Percentiles rank a stretch among this genome's conserved stretches.
Evolutionary conservation across 2,888 invertebrate species (phyloP).

Genomic region (Idaea dimidiata): DNA sequence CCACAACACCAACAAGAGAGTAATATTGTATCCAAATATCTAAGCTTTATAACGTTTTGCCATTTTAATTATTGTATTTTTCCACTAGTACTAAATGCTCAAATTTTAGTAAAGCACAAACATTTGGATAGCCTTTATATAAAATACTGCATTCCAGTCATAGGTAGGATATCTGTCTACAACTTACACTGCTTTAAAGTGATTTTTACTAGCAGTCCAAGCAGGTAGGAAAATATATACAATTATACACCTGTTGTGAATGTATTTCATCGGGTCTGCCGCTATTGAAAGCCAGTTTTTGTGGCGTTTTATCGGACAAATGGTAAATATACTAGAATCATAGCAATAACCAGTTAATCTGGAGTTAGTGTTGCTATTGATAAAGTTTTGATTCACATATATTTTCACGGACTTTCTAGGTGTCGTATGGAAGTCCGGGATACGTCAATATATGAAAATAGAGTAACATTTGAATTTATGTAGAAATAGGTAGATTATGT

Average conservation of each 20-base stretch:
- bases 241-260: slow-evolving; percentile 34
- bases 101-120: not conserved
- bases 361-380: slow-evolving; percentile 79
- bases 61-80: not conserved
- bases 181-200: slow-evolving; percentile 35
- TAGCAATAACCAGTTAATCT: slow-evolving; percentile 79
- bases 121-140: not conserved
- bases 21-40: not conserved
- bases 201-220: slow-evolving; percentile 15
- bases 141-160: not conserved
- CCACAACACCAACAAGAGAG: not conserved
- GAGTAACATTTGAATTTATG: slow-evolving; percentile 39
- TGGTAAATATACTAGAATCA: slow-evolving; percentile 61
- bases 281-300: slow-evolving; percentile 67
- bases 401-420: slow-evolving; percentile 61
- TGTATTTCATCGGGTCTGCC: slow-evolving; percentile 68
- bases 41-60: not conserved
- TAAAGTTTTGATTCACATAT: slow-evolving; percentile 52
- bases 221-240: slow-evolving; percentile 29
- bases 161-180: slow-evolving; percentile 3
- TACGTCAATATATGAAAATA: slow-evolving; percentile 46
- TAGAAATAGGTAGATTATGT: slow-evolving; percentile 31
- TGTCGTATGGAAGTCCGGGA: slow-evolving; percentile 57
- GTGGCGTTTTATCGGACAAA: slow-evolving; percentile 81
- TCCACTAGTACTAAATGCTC: not conserved